Evolutionary conservation across 1,140 invertebrate species (phyloP).

Genomic region (Drosophila ambigua): DNA sequence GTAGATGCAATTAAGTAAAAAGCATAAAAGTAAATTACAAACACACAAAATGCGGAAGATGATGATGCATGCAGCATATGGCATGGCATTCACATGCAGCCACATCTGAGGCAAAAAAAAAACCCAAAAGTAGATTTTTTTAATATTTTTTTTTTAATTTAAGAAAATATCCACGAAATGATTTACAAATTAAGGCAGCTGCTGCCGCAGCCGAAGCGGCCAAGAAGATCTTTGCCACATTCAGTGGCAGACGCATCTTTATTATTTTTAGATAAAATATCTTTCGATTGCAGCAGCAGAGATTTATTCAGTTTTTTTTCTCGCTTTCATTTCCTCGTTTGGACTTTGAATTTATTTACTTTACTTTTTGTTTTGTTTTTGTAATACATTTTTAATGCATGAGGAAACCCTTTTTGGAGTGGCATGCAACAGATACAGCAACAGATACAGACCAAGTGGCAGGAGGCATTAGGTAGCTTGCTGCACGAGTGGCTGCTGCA

Average conservation of each 20-base stretch:
- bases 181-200: constrained; percentile 79
- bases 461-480: constrained; percentile 12
- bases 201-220: constrained; percentile 35
- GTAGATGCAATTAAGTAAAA: constrained; percentile 79
- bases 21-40: constrained; percentile 81
- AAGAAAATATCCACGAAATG: constrained; percentile 61
- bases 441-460: constrained; percentile 4
- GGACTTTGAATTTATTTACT: constrained; percentile 66
- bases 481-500: constrained; percentile 27
- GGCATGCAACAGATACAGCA: constrained; percentile 32
- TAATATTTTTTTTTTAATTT: constrained; percentile 57
- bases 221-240: constrained; percentile 24
- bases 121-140: constrained; percentile 58
- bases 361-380: constrained; percentile 49
- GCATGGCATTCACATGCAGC: neutral
- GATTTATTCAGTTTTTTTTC: constrained; percentile 15
- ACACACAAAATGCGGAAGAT: constrained; percentile 69
- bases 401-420: constrained; percentile 45
- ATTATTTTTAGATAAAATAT: constrained; percentile 80
- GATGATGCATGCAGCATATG: constrained; percentile 1
- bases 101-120: neutral
- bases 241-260: constrained; percentile 61
- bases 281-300: constrained; percentile 58
- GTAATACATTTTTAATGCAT: constrained; percentile 71
- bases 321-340: constrained; percentile 29